These are phyloP conservation scores for Macrobrachium rosenbergii DNA, from an alignment of 1,140 invertebrate species.

Conservation along the genomic window DNA sequence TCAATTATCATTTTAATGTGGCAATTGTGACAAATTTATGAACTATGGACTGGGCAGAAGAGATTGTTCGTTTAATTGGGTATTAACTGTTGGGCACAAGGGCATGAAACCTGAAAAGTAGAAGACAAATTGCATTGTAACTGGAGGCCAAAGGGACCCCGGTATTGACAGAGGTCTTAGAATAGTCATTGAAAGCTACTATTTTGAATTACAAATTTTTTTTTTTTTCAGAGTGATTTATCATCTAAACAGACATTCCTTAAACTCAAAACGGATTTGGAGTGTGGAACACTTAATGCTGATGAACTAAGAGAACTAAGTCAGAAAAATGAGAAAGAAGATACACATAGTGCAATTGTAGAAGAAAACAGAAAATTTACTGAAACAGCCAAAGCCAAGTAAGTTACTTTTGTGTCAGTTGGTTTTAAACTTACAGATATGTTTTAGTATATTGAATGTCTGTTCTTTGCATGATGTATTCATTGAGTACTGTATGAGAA, in stretches of 20 bases:
- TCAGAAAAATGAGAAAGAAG: slow-evolving; percentile 57
- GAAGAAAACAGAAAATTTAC: slow-evolving; percentile 63
- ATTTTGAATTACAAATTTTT: background rate
- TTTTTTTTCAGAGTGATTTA: slow-evolving; percentile 42
- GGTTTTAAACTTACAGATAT: background rate
- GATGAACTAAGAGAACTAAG: slow-evolving; percentile 58
- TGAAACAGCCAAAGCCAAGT: slow-evolving; percentile 65
- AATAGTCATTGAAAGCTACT: no score
- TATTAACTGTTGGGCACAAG: no score
- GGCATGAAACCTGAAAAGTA: no score
- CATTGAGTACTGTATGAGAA: no score
- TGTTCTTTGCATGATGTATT: background rate
- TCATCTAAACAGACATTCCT: slow-evolving; percentile 51
- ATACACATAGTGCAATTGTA: slow-evolving; percentile 54
- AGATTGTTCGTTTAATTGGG: no score
- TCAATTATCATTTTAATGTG: no score
- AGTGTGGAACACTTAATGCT: slow-evolving; percentile 51
- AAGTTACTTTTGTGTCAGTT: slow-evolving; percentile 9
- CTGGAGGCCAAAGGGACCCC: no score
- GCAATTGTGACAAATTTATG: no score
- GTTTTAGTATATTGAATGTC: background rate
- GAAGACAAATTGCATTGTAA: no score
- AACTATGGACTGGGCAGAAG: no score
- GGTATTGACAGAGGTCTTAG: no score
- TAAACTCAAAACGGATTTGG: slow-evolving; percentile 58